phyloP scores from a whole-genome alignment of 1,140 invertebrate genomes.

The Neuroterus valhalla region DNA sequence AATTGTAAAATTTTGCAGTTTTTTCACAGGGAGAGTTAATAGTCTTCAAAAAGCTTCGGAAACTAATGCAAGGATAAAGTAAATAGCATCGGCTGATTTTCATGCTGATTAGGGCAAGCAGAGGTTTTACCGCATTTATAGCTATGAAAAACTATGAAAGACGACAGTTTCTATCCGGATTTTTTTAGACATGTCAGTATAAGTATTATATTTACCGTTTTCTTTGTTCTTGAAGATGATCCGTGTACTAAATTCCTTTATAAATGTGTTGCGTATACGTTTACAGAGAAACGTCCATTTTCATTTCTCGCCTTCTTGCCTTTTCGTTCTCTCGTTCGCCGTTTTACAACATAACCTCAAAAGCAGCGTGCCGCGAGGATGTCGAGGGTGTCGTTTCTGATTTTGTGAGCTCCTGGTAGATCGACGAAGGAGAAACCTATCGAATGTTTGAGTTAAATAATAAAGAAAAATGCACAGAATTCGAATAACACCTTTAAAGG shows the following conservation, averaged over 20 bases:
- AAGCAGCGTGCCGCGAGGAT: neutral
- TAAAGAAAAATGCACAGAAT: constrained; percentile 31
- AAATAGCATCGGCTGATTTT: too few relatives aligned
- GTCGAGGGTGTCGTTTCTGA: neutral
- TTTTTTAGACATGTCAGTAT: neutral
- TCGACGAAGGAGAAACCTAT: neutral
- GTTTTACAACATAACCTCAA: constrained; percentile 36
- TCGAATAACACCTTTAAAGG: constrained; percentile 29
- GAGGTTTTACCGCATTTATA: neutral
- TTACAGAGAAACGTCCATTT: constrained; percentile 48
- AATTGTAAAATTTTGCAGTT: too few relatives aligned
- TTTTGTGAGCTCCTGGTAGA: neutral
- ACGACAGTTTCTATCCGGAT: neutral
- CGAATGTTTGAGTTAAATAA: too few relatives aligned
- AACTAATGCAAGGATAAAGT: too few relatives aligned
- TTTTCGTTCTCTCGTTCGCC: constrained; percentile 42
- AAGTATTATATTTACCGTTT: neutral
- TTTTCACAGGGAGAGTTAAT: too few relatives aligned
- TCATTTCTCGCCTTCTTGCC: constrained; percentile 39
- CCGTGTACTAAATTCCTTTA: constrained; percentile 35
- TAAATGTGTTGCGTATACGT: constrained; percentile 31
- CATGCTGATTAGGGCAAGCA: too few relatives aligned
- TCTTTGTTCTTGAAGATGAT: neutral
- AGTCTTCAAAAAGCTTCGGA: too few relatives aligned
- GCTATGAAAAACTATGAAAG: neutral